Base-by-base conservation (phyloP, 2,888 invertebrate genomes). In the Epistrophella euchroma region DNA sequence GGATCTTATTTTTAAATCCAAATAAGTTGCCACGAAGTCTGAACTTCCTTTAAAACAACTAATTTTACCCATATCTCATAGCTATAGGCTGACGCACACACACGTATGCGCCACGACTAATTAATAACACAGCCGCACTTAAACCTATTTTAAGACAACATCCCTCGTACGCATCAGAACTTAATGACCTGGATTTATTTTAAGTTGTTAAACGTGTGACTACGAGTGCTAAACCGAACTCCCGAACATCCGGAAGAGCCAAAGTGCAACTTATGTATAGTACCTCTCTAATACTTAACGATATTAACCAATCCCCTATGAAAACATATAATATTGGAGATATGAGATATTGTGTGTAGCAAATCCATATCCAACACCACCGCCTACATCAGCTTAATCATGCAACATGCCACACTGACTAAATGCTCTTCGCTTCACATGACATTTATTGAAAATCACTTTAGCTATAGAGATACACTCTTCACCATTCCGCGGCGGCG, bases 171-270 rank as follows among this genome's bases (percentile, higher is more conserved):
- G 37, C 76, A 32, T 47, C 64, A 66, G n/a, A 80, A 35, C 76
- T 82, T 86, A 86, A 86, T 86, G 86, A 86, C 86, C 86, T 77
- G 86, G 86, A 86, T 86, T 86, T 86, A 86, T 86, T 86, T 86
- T 82, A 82, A 82, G 77, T 86, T 82, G 76, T 82, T 74, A 47
- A 86, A 86, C 86, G 86, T 86, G 86, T 71, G 86, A 82, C 77
- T 78, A 25, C 50, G 64, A 82, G 77, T 58, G 77, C 82, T 74
- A 86, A 86, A 77, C 68, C 60, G 19, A 77, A 64, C 81, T 86
- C 77, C 74, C 73, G 4, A 55, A 78, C 82, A 86, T 82, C 86
- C 86, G 86, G 82, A 70, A 71, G 66, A 82, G 74, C 77, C 73
- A 82, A 86, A 77, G 82, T 78, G 86, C 86, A 86, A 45, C 64